Base-by-base conservation (phyloP, 2,888 invertebrate species). In the Busseola fusca region DNA sequence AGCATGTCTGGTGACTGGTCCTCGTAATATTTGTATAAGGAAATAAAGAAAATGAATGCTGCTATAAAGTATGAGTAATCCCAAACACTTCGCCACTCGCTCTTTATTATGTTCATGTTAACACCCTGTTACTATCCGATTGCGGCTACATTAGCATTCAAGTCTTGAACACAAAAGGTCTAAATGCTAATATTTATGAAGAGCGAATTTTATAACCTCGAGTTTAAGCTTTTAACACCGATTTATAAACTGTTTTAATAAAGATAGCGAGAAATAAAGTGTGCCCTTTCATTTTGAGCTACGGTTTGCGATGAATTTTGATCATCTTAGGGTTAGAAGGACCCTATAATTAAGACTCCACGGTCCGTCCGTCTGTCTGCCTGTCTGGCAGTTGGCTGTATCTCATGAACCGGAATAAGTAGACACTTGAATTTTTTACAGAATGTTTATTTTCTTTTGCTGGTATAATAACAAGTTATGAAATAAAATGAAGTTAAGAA, bases 71-170 rank as follows among this genome's bases (percentile, higher is more conserved):
- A 52, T 60, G 27, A 67, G 21, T 40, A 58, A 54, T 52, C 27
- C 12, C 3, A 16, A 54, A 58, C 25, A 59, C 37, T 64, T 14
- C 34, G 40, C 37, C 59, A 45, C 54, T n/a, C 45, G n/a, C 48
- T 27, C 48, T 66, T 59, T 45, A 69, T 67, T 57, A 82, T 60
- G 9, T 67, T 40, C 30, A 30, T 45, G 60, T 69, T 34, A 66
- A 67, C 69, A 66, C 58, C 54, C 52, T 27, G 48, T 40, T 62
- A 64, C 69, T 57, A 79, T 82, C 83, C 16, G 69, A 74, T 74
- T 25, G 64, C 37, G 60, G 83, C 54, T 14, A 56, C 80, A 80
- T 80, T 82, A 80, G 69, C 50, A 80, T 80, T 82, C 83, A 74
- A 37, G 12, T 56, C 66, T 60, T 65, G 14, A 68, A 50, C 58